Conservation (phyloP, 2,888 invertebrate species). For the Lycaena phlaeas region DNA sequence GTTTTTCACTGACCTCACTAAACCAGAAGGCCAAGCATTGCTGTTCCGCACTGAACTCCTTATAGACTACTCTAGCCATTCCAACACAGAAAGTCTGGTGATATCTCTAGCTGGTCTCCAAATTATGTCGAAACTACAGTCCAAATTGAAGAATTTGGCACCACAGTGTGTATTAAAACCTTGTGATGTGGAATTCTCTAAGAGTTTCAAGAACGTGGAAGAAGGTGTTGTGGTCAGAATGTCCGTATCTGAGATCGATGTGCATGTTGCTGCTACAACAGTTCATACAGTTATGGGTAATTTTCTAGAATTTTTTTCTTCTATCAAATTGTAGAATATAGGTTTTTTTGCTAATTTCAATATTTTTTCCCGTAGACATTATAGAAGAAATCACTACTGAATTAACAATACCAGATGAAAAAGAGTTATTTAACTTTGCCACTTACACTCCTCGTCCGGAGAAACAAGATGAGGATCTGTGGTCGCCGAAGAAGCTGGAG, state of each 20-base stretch:
- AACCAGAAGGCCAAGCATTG: slow-evolving; percentile 75
- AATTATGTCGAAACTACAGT: slow-evolving; percentile 74
- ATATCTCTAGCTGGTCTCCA: slow-evolving; percentile 50
- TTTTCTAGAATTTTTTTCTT: slow-evolving; percentile 14
- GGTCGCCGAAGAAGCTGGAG: slow-evolving; percentile 79
- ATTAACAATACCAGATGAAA: slow-evolving; percentile 54
- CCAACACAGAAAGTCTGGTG: slow-evolving; percentile 76
- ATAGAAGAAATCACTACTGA: slow-evolving; percentile 58
- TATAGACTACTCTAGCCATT: slow-evolving; percentile 79
- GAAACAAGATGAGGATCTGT: slow-evolving; percentile 75
- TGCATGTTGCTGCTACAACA: slow-evolving; percentile 81
- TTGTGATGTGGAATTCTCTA: slow-evolving; percentile 80
- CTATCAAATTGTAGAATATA: too few relatives aligned
- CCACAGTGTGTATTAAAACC: slow-evolving; percentile 77
- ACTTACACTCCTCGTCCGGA: slow-evolving; percentile 47
- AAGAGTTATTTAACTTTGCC: slow-evolving; percentile 61
- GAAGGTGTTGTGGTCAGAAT: slow-evolving; percentile 78
- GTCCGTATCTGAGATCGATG: slow-evolving; percentile 77
- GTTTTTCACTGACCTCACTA: slow-evolving; percentile 78
- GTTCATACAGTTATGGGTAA: slow-evolving; percentile 79
- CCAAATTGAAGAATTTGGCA: slow-evolving; percentile 60
- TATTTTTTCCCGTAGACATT: slow-evolving; percentile 46
- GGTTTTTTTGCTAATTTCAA: background rate
- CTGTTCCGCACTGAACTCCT: slow-evolving; percentile 80
- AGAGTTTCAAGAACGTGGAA: slow-evolving; percentile 74